Evolutionary conservation across 2,888 invertebrate species (phyloP), one percentile per base, ranked within the genome.

Genomic region (Pocota personata): DNA sequence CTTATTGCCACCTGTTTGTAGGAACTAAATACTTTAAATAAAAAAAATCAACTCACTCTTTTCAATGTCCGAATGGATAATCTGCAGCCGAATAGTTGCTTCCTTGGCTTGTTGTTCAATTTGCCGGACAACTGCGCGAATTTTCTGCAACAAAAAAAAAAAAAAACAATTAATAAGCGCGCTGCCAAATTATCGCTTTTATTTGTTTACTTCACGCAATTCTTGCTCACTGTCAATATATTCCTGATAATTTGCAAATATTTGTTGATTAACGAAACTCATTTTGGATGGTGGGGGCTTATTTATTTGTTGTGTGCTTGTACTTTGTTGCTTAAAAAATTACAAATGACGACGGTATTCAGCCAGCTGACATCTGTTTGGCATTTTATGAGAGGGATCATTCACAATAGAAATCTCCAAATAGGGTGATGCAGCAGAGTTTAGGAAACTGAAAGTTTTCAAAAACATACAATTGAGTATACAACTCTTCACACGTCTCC

Each of bases 31-130:
- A n/a, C n/a, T n/a, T n/a, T n/a, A n/a, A n/a, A n/a, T n/a, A n/a
- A n/a, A n/a, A n/a, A n/a, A n/a, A n/a, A n/a, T n/a, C n/a, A n/a
- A 87, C 88, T 94, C 93, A 95, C 97, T 95, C 90, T 95, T 95
- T 88, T 94, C 94, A 75, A 95, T 93, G 87, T 94, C 94, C 88
- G 96, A 95, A 90, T 98, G 98, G 87, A 98, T 97, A 21, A 95
- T 94, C 93, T 98, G 97, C 32, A 98, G 93, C 19, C 94, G 93
- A 24, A 96, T 96, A n/a, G 95, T 93, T 30, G 97, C 95, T 92
- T 97, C 96, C 72, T 97, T 94, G 0, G 96, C 94, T 82, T 94
- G 93, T 89, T 96, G 96, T 89, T 98, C 97, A 55, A 97, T 94
- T 89, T 97, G 96, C 3, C 91, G 89, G n/a, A 91, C 92, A 21